Evolutionary conservation across 2,888 invertebrate species (phyloP).

Genomic region (Cepaea hortensis): DNA sequence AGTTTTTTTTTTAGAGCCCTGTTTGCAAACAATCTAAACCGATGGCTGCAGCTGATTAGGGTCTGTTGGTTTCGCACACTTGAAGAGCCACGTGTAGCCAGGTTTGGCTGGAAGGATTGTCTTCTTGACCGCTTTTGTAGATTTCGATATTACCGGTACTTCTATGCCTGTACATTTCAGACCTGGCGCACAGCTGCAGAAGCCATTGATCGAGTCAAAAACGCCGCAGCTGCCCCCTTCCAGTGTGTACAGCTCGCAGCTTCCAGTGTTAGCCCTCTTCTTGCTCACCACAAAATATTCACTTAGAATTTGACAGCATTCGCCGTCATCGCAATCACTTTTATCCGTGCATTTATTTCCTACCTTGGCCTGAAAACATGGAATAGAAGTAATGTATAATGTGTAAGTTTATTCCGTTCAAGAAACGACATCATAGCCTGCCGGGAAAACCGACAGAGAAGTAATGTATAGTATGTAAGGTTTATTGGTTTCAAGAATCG

Average conservation of each 20-base stretch:
- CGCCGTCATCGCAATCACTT: slow-evolving; percentile 34
- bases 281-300: slow-evolving; percentile 42
- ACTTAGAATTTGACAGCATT: slow-evolving; percentile 49
- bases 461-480: too few relatives aligned
- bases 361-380: slow-evolving; percentile 32
- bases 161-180: slow-evolving; percentile 28
- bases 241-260: slow-evolving; percentile 21
- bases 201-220: slow-evolving; percentile 47
- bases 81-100: slow-evolving; percentile 39
- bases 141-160: background rate
- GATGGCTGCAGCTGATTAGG: background rate
- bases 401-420: too few relatives aligned
- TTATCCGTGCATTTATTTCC: slow-evolving; percentile 28
- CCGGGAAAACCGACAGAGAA: too few relatives aligned
- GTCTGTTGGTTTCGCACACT: background rate
- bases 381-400: too few relatives aligned
- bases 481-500: too few relatives aligned
- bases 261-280: slow-evolving; percentile 23
- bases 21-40: background rate
- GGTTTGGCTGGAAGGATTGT: slow-evolving; percentile 40
- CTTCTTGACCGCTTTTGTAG: background rate
- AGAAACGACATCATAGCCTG: too few relatives aligned
- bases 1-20: background rate
- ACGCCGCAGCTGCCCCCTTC: background rate
- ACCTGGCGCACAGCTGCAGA: slow-evolving; percentile 51